phyloP scores from a whole-genome alignment of 2,888 invertebrate species.

The Polylopha cassiicola region DNA sequence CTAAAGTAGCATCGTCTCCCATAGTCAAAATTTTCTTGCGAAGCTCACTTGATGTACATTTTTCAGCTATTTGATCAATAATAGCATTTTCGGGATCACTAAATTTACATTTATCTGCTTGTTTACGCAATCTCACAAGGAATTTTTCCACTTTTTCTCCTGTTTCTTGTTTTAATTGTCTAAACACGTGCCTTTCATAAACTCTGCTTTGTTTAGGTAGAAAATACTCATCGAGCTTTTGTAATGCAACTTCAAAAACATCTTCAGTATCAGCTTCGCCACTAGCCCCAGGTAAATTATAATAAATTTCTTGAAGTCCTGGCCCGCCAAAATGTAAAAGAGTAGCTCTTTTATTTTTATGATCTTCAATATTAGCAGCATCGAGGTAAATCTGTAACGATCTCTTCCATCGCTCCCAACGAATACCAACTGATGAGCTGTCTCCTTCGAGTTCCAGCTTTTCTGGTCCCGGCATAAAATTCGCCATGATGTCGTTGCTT shows the following conservation, averaged over 20 bases:
- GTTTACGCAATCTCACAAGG: conserved; percentile 24
- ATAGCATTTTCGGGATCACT: not conserved
- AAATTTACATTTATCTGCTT: conserved; percentile 16
- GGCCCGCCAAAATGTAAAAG: not conserved
- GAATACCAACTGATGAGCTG: too few species aligned
- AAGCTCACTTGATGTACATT: conserved; percentile 5
- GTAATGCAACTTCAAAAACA: conserved; percentile 6
- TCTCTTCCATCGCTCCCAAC: too few species aligned
- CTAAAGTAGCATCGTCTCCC: conserved; percentile 8
- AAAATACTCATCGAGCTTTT: conserved; percentile 27
- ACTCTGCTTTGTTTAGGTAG: conserved; percentile 27
- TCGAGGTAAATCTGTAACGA: too few species aligned
- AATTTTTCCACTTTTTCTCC: conserved; percentile 34
- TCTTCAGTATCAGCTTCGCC: not conserved
- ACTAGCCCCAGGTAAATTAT: conserved; percentile 5
- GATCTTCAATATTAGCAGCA: too few species aligned
- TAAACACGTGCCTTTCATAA: conserved; percentile 32
- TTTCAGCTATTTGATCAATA: conserved; percentile 14
- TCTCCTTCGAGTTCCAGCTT: too few species aligned
- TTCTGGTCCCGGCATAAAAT: too few species aligned
- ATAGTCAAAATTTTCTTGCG: conserved; percentile 9
- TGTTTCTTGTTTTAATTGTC: conserved; percentile 30
- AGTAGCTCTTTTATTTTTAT: not conserved
- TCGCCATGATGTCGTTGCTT: too few species aligned
- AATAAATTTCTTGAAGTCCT: conserved; percentile 2